Conservation (phyloP, 2,888 invertebrate genomes). For the Melinopterus prodromus region DNA sequence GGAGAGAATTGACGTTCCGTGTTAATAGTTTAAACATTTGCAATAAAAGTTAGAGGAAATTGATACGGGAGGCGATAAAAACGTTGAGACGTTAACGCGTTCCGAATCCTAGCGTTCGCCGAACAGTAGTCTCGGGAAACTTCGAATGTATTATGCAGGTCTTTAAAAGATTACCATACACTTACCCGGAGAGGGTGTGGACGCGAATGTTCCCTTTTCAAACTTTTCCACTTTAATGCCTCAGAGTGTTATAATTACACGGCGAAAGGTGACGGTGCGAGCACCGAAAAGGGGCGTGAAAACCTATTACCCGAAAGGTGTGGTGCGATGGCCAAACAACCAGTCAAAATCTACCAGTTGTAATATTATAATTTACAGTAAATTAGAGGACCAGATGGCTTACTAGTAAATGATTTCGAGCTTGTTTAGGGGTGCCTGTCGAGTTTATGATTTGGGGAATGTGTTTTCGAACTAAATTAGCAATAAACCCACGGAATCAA, state of each 20-base stretch:
- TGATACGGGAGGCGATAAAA: constrained; percentile 13
- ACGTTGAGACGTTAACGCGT: constrained; percentile 18
- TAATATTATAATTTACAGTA: neutral
- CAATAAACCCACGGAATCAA: neutral
- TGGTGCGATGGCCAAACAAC: neutral
- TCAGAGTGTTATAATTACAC: neutral
- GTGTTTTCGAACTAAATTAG: neutral
- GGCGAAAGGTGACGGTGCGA: neutral
- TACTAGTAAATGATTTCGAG: neutral
- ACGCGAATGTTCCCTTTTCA: neutral
- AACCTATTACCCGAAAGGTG: neutral
- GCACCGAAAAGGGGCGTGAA: neutral
- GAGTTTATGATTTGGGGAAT: neutral
- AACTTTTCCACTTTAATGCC: neutral
- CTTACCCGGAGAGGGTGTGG: constrained; percentile 16
- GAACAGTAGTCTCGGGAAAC: constrained; percentile 11
- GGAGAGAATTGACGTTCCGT: neutral
- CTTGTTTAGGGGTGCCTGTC: neutral
- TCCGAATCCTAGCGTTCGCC: constrained; percentile 1
- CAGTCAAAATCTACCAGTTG: neutral
- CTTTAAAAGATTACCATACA: constrained; percentile 26
- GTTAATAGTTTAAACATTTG: constrained; percentile 4
- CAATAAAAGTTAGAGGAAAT: constrained; percentile 4
- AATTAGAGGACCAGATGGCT: neutral
- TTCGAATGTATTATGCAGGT: constrained; percentile 25